Percentiles rank a stretch among this genome's conserved stretches.
These are phyloP conservation scores for Yponomeuta evonymella DNA, from an alignment of 2,888 invertebrate genomes.

Conservation along the genomic window DNA sequence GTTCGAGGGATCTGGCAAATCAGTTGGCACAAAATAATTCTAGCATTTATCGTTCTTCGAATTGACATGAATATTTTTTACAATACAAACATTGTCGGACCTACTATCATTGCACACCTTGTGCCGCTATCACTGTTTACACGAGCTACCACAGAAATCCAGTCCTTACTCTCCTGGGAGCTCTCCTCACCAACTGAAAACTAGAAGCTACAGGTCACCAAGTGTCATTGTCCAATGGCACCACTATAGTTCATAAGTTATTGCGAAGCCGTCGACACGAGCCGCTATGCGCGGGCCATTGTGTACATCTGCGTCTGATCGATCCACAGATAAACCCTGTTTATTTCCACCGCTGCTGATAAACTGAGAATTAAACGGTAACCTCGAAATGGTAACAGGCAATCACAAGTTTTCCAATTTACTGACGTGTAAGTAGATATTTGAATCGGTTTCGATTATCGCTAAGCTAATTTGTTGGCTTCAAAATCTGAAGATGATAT, in stretches of 20 bases:
- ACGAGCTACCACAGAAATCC: background rate
- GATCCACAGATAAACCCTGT: constrained; percentile 41
- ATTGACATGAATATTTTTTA: background rate
- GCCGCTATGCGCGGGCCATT: constrained; percentile 31
- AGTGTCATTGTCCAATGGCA: background rate
- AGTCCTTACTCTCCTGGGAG: background rate
- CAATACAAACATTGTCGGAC: background rate
- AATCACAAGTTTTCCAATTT: too few relatives aligned
- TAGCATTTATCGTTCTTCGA: background rate
- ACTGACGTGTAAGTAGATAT: too few relatives aligned
- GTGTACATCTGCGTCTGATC: constrained; percentile 44
- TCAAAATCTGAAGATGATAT: too few relatives aligned
- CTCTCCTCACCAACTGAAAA: background rate
- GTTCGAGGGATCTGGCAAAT: background rate
- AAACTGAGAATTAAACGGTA: constrained; percentile 12
- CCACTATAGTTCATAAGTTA: constrained; percentile 18
- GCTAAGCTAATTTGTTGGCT: too few relatives aligned
- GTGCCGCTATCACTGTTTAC: background rate
- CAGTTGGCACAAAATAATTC: background rate
- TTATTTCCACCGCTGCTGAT: constrained; percentile 15
- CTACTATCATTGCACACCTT: background rate
- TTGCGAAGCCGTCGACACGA: constrained; percentile 17
- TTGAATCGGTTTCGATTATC: too few relatives aligned
- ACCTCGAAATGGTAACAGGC: constrained; percentile 4
- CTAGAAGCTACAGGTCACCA: background rate